Evolutionary conservation across 2,113 vertebrate genomes (phyloP).

Genomic region (Ciconia boyciana): DNA sequence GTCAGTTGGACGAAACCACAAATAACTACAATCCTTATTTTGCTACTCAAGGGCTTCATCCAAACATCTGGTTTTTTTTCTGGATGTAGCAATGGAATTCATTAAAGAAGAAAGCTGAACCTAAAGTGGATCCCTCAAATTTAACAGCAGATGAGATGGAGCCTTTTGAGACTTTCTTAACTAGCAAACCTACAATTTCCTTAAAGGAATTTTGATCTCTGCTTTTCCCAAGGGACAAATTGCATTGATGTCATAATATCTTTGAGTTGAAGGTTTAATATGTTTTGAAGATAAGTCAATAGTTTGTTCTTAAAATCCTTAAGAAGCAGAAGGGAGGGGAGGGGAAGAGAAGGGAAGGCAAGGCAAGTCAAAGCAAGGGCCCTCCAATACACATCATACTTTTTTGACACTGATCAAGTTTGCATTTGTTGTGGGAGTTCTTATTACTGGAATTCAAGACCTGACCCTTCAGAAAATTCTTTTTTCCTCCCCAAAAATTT

Average conservation of each 20-base stretch:
- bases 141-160: background rate
- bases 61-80: background rate
- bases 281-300: background rate
- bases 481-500: background rate
- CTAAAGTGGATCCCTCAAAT: background rate
- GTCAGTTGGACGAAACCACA: background rate
- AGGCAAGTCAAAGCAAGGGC: background rate
- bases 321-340: background rate
- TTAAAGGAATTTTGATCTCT: slow-evolving; percentile 20
- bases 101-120: background rate
- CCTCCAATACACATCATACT: fast-evolving
- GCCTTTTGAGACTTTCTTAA: background rate
- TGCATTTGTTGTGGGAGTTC: background rate
- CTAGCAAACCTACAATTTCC: slow-evolving; percentile 9
- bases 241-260: background rate
- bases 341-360: background rate
- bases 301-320: slow-evolving; percentile 12
- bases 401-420: background rate
- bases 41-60: background rate
- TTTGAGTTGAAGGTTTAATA: background rate
- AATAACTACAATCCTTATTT: background rate
- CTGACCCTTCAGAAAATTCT: background rate
- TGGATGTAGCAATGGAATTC: background rate
- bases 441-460: background rate
- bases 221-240: background rate